Conservation (phyloP, 2,797 vertebrate species). For the Dermochelys coriacea region DNA sequence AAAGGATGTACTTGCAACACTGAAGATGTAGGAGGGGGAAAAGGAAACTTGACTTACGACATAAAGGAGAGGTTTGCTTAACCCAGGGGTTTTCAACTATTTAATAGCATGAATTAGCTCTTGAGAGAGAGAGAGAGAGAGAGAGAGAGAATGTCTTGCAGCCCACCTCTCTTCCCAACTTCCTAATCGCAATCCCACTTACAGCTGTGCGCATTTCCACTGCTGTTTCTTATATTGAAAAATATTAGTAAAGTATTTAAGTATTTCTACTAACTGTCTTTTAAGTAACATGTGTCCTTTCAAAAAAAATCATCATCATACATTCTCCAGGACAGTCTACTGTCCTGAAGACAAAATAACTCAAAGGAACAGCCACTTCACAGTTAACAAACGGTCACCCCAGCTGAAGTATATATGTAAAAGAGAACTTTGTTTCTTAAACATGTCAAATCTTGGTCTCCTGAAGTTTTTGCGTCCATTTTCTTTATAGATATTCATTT, state of each 20-base stretch:
- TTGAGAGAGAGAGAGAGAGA: neutral
- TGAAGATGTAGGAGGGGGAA: neutral
- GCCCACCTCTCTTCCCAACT: neutral
- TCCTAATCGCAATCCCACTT: neutral
- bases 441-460: slow-evolving; percentile 12
- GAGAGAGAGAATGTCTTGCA: neutral
- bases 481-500: slow-evolving; percentile 34
- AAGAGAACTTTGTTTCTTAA: neutral
- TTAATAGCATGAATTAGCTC: neutral
- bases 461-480: slow-evolving; percentile 24
- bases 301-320: neutral
- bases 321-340: neutral
- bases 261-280: neutral
- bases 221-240: neutral
- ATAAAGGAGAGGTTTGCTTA: neutral
- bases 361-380: neutral
- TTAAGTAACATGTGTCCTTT: neutral
- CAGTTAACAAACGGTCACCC: neutral
- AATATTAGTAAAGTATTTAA: neutral
- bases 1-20: neutral
- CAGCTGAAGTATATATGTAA: neutral
- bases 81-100: neutral
- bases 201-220: neutral
- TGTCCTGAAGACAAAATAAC: neutral
- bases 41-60: neutral